Evolutionary conservation across 2,888 invertebrate species (phyloP), one percentile per base, ranked within the genome.

Genomic region (Eupelmus urozonus): DNA sequence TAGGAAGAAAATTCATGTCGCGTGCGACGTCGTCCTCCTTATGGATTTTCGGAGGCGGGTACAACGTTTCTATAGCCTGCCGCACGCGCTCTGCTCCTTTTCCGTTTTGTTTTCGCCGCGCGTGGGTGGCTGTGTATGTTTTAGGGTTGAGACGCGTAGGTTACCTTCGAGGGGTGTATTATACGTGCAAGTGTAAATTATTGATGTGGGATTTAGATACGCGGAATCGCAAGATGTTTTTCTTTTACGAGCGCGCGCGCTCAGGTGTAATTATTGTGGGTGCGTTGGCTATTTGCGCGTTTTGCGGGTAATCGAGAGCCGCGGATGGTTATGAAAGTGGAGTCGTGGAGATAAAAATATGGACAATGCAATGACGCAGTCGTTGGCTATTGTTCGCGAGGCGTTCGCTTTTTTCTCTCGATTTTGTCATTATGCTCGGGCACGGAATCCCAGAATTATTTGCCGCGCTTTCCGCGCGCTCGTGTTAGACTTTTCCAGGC

Each of bases 21-120:
- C 57, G 70, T 18, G 25, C 40, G 40, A 11, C 57, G 42, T 18
- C 63, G 55, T 45, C 18, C 18, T 70, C 55, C 49, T 70, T 70
- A 76, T 70, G 70, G 76, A 76, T 76, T 70, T 76, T 63, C 49
- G 49, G 42, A 1, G 23, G 59, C 40, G 49, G 45, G 18, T 34
- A 13, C 20, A 80, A 72, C 80, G 82, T n/a, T n/a, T n/a, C n/a
- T n/a, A n/a, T n/a, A n/a, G n/a, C n/a, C n/a, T n/a, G 79, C 81
- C 81, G 78, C 80, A 86, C 84, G 40, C 71, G 60, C 53, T n/a
- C 18, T 51, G 7, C 55, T 70, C 34, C 34, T 27, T 20, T 18
- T 13, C 23, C 40, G 5, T 25, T 40, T 4, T 40, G n/a, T n/a
- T n/a, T n/a, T n/a, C n/a, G 42, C 9, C 45, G 16, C 16, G 16